Percentiles rank a stretch among this genome's conserved stretches.
Conservation (phyloP, 2,888 invertebrate genomes). For the Leptinotarsa rubiginosa region DNA sequence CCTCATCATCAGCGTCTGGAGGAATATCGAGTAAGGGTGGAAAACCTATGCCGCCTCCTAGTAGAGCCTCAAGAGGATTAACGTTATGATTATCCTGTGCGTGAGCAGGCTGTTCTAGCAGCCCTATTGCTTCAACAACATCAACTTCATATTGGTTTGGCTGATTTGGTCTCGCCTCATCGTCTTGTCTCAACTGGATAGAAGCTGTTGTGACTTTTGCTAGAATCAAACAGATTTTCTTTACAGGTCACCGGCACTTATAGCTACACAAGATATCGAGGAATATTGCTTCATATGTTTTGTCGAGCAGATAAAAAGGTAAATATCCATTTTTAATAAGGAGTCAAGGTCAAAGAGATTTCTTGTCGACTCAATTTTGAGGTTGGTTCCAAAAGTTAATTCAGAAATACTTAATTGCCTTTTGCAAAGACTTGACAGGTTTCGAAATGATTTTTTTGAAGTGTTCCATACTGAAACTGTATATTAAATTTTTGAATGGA, state of each 20-base stretch:
- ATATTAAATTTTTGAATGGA: no score
- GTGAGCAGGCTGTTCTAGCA: conserved; percentile 54
- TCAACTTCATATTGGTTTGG: conserved; percentile 57
- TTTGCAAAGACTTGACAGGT: no score
- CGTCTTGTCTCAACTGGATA: conserved; percentile 51
- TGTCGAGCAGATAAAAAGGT: no score
- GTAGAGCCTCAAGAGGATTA: conserved; percentile 67
- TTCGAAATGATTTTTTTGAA: no score
- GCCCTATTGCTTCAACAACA: conserved; percentile 59
- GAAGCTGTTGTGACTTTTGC: conserved; percentile 41
- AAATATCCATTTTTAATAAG: no score
- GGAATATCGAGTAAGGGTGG: conserved; percentile 88
- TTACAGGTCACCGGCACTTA: background rate
- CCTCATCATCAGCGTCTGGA: conserved; percentile 96
- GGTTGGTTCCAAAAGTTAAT: no score
- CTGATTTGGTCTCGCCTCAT: conserved; percentile 47
- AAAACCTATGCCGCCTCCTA: conserved; percentile 71
- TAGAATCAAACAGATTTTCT: background rate
- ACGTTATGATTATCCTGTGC: conserved; percentile 53
- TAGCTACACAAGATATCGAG: no score
- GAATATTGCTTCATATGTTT: no score
- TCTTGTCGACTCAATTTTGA: no score
- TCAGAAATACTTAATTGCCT: no score
- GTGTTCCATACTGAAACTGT: no score
- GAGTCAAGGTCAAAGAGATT: no score